Base-by-base conservation (phyloP, 92 coral and sea anemone genomes). In the Phenganax marumi region DNA sequence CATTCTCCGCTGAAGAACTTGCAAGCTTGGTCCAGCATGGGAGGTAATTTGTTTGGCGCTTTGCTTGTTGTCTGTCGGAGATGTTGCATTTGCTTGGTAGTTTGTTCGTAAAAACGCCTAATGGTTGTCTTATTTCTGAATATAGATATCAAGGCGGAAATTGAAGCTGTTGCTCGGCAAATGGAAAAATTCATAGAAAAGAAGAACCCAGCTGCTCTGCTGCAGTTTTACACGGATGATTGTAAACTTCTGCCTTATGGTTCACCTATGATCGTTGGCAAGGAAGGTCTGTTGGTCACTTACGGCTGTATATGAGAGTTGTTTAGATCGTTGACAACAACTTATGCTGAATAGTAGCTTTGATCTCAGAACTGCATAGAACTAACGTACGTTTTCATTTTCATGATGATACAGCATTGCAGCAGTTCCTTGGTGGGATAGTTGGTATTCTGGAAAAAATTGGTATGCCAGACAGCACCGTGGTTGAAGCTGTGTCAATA, bases 181-280 rank as follows among this genome's bases (percentile, higher is more conserved):
- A 0, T 66, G 48, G 72, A 25, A 33, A 49, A 66, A 25, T 0
- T 3, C 0, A 8, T 66, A 3, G 11, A 12, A 19, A n/a, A 13
- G 3, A 14, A 12, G 16, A 66, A 25, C 13, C 49, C 12, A 23
- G 72, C 26, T 24, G 72, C 26, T 19, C 26, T 66, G 7, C 13
- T 33, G 17, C 26, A 66, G 12, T 66, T 25, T 8, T 66, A 66
- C 50, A 33, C 72, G 72, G 72, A 66, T 12, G 72, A 66, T 19
- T 66, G 72, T 22, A 47, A 17, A 25, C 49, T 66, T 11, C 25
- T 66, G 49, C 50, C 72, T 25, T 9, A 47, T 24, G 72, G 72
- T 25, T 47, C 50, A 8, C 72, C 72, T 7, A 25, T 25, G 49
- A 25, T 66, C 1, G 49, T 0, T 6, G 72, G 72, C 26, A 66